Base-by-base conservation (phyloP, 2,888 invertebrate genomes). In the Ditula angustiorana region DNA sequence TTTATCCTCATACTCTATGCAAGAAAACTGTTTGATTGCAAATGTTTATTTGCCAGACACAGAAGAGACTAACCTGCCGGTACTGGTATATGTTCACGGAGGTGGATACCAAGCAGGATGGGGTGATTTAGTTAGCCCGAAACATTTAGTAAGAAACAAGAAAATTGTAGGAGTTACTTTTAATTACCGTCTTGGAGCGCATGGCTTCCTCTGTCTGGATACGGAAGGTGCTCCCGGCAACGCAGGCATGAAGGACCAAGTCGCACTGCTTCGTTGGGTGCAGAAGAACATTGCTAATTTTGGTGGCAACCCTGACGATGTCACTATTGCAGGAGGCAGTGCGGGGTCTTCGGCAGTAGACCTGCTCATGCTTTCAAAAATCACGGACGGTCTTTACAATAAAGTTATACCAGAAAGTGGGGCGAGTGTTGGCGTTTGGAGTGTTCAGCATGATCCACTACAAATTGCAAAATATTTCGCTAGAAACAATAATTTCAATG, bases 191-290 rank as follows among this genome's bases (percentile, higher is more conserved):
- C 52, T 77, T 0, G 77, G 74, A 2, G 50, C 73, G 1, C 76
- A 77, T 77, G 82, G 82, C 0, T 82, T 80, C 46, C 67, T 82
- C 2, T 82, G 82, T 63, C 60, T 81, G 2, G 82, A 81, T 2
- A 81, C 82, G 0, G 69, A 80, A 46, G 68, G 69, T 21, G 71
- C 57, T 35, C 82, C 82, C 5, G 82, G 82, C 2, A 82, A 82
- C 35, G 88, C 87, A 23, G 88, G 85, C 2, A 75, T 87, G 77
- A 88, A 88, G 68, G 88, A 89, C 58, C 86, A 86, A 69, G 77
- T 88, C 0, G 81, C 84, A 0, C 68, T 83, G 24, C 72, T 88
- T 7, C 76, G 74, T 0, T 86, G 85, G 86, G 80, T 86, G 0
- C 74, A 83, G 49, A 73, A 71, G 5, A 87, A 88, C 61, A 86